A percentile compares a stretch with the other conserved stretches of the same genome.
Conservation (phyloP, 1,140 invertebrate species). For the Hylaeus volcanicus region DNA sequence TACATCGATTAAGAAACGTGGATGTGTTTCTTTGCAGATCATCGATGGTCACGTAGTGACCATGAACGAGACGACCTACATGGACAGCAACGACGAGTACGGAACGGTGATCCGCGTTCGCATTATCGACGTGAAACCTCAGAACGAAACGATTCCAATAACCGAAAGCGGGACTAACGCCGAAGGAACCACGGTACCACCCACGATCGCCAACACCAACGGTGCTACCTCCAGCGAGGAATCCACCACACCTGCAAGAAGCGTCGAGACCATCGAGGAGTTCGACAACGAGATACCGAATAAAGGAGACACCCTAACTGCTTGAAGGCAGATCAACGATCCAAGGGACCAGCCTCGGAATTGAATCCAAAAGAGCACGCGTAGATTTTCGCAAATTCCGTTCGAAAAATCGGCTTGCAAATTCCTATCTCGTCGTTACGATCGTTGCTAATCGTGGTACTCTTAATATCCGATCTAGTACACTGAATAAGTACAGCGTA, state of each 20-base stretch:
- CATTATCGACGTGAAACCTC: constrained; percentile 80
- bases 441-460: background rate
- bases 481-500: no score
- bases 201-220: constrained; percentile 19
- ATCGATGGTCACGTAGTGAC: constrained; percentile 82
- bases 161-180: constrained; percentile 50
- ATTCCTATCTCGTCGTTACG: background rate
- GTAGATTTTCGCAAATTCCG: background rate
- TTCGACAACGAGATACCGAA: constrained; percentile 76
- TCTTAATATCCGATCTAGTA: background rate
- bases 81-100: constrained; percentile 74
- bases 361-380: constrained; percentile 25
- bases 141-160: constrained; percentile 67
- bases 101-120: constrained; percentile 79
- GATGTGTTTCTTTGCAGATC: constrained; percentile 69
- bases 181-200: constrained; percentile 31
- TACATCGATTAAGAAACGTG: no score
- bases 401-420: background rate
- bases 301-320: constrained; percentile 71
- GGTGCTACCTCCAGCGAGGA: constrained; percentile 34
- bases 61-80: constrained; percentile 82
- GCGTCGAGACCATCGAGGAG: constrained; percentile 75
- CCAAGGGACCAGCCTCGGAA: background rate
- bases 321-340: constrained; percentile 54
- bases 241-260: constrained; percentile 52